Evolutionary conservation across 2,797 vertebrate species (phyloP), one percentile per base, ranked within the genome.

Genomic region (Liparis tanakae): DNA sequence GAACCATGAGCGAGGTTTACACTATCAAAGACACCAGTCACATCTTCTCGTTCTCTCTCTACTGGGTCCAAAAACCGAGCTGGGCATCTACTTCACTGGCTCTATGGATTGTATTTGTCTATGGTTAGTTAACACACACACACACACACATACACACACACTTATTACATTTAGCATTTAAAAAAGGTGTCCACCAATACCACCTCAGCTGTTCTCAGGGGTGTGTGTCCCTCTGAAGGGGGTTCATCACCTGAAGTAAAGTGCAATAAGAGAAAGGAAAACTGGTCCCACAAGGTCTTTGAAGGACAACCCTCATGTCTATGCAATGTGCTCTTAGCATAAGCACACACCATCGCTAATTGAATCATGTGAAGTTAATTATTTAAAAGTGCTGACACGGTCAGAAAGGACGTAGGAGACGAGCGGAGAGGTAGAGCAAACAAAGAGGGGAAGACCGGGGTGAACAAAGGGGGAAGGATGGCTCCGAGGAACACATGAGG

Each of bases 361-460:
- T 87, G 82, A 92, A 90, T 90, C 80, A 84, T 60, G 77, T 54
- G 73, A 82, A 84, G 87, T 83, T 88, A 90, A 91, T 91, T 89
- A 89, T 89, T 88, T 70, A 84, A 82, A 87, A 81, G 81, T 54
- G 79, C 82, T 80, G 90, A 87, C 87, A 88, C 91, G 90, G 88
- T 91, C 87, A 90, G 62, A 65, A 74, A 89, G 78, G 84, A 85
- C 57, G 36, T 67, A 63, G 67, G 67, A 82, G 78, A 83, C 5
- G 70, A 85, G 66, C 72, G 43, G 76, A 78, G 73, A 76, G 87
- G 85, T 89, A 82, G 81, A 79, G 60, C 72, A 72, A 72, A 76
- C 2, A 15, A 59, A 81, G n/a, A 71, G 48, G 13, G 71, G 57
- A 43, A 34, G 66, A 71, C 36, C 6, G 43, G 71, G 69, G 71